Base-by-base conservation (phyloP, 1,140 invertebrate genomes). In the Leguminivora glycinivorella region DNA sequence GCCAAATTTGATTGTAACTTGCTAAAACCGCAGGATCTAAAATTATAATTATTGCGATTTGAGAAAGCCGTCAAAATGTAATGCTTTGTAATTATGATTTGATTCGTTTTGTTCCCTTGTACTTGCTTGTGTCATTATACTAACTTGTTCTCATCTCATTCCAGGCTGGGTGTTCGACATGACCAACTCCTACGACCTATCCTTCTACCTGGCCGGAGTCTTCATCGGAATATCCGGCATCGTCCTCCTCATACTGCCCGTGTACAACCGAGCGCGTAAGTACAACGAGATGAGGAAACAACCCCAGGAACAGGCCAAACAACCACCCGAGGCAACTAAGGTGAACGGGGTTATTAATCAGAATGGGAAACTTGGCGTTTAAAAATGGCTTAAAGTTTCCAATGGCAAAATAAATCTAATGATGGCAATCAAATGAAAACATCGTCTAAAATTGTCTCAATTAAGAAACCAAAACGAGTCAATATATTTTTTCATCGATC, bases 171-270 rank as follows among this genome's bases (percentile, higher is more conserved):
- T 97, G 5, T 96, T 94, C 84, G 96, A 97, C 83, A 92, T 95
- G 4, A 96, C 96, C 0, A 94, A 94, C 31, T 94, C 93, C 6
- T 98, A 97, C 89, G 93, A 96, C 80, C 85, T 96, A n/a, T 96
- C 97, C 0, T 98, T 98, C 92, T 97, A 97, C 89, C 87, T 96
- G 69, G 96, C 96, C 22, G 97, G 97, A 4, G 92, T 96, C 52
- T 97, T 97, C 88, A 96, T 98, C 70, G 94, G 94, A 40, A 72
- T 98, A 17, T 98, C 97, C 69, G 98, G 98, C 4, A 76, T 95
- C 19, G 94, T 98, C 69, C 88, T 98, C 56, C 90, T 96, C 52
- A 84, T 96, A 12, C 84, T 95, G 79, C 95, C 95, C 5, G 73
- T 93, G 0, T 91, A 93, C 71, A 89, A 92, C 69, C 75, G 88